Base-by-base conservation (phyloP, 2,888 invertebrate genomes). In the Mesochorus sp. region DNA sequence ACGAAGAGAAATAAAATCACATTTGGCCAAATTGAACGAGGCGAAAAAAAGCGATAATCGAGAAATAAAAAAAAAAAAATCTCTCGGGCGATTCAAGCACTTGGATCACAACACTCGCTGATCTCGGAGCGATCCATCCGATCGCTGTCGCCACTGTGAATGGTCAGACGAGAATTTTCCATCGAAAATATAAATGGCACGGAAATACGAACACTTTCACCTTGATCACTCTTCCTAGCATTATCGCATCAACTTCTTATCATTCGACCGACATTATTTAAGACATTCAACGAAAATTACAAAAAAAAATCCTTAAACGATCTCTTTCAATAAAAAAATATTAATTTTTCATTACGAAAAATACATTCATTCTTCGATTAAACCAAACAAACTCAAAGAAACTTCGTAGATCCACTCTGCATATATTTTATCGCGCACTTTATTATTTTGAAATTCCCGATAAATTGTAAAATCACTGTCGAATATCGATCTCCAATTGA, bases 141-240 rank as follows among this genome's bases (percentile, higher is more conserved):
- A 75, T 62, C 67, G 67, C 62, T 62, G 14, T 34, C 59, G 57
- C 24, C 53, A 8, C 47, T 39, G 51, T 61, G 14, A 39, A 31
- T 37, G 42, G 24, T 19, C 10, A 67, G 26, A 6, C 75, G 39
- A 71, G 39, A 67, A 14, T 66, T 75, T 75, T 71, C 61, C 79
- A 79, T 79, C 37, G 64, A 47, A 17, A 44, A 66, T 6, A 53
- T 39, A n/a, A 53, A 47, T 37, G 26, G 12, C 68, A 55, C 61
- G 28, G 31, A 26, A 47, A 31, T 19, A 55, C 14, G 24, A 26
- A 71, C 64, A 66, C 66, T 70, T 61, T 51, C 78, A 70, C 62
- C 19, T 49, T 17, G 3, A 47, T 64, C 55, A 42, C 55, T 39
- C 8, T 55, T 51, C 14, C 24, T 24, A 57, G 24, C 31, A 51